Evolutionary conservation across 2,113 vertebrate genomes (phyloP), one percentile per base, ranked within the genome.

Genomic region (Dromiciops gliroides): DNA sequence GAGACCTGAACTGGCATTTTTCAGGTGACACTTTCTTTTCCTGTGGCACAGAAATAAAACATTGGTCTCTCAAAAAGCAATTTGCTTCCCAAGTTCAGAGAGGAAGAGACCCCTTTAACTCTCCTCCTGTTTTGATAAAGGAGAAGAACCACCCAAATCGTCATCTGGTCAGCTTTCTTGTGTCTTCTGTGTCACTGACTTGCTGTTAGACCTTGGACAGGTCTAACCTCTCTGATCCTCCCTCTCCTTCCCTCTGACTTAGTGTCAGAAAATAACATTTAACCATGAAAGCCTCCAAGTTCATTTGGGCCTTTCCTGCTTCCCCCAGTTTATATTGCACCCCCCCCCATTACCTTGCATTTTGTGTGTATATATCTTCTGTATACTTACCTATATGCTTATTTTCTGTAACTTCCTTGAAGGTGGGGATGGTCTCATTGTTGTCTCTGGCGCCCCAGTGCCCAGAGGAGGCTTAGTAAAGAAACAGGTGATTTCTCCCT

Each of bases 381-480:
- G 3, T 56, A 28, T 3, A 31, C 12, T 37, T 67, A 37, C 60
- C 31, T 37, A 4, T 37, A 37, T 31, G 3, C 37, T 28, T 16
- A 37, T 67, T 67, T 37, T 67, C 90, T 75, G 51, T 9, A 91
- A 50, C 28, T 1, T 0, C 25, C 10, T 25, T 89, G 9, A 0
- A 75, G 31, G 3, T 12, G 5, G 1, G 0, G n/a, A 0, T 26
- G 28, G 49, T 16, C 31, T 37, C 12, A 1, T 14, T 37, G 37
- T 67, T 67, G 60, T 16, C 31, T 67, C 16, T 37, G 31, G 60
- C 37, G 16, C 3, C 0, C 2, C 11, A 37, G 28, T 67, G 12
- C 31, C 4, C 56, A 60, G 2, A 60, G 26, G 11, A 60, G 56
- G 28, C 60, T 37, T 11, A 12, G 10, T 31, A 31, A 19, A 60